Evolutionary conservation across 2,888 invertebrate species (phyloP).

Genomic region (Drosophila helvetica): DNA sequence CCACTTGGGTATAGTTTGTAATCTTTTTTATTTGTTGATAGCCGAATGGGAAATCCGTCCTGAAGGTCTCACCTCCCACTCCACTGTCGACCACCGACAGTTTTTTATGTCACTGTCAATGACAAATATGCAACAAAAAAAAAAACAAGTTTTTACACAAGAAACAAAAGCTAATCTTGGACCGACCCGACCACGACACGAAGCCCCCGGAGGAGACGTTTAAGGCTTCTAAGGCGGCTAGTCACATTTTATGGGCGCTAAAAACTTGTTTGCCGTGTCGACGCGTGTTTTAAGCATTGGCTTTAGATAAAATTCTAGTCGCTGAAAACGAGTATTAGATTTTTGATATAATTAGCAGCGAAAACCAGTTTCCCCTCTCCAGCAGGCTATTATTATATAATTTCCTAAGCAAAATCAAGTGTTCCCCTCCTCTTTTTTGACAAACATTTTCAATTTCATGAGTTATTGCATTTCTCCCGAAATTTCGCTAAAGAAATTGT

Average conservation of each 20-base stretch:
- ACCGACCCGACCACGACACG: neutral
- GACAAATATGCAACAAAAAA: conserved; percentile 32
- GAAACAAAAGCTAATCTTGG: conserved; percentile 28
- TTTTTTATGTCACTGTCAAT: conserved; percentile 27
- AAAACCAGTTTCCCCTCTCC: conserved; percentile 33
- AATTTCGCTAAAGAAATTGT: conserved; percentile 25
- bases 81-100: conserved; percentile 1
- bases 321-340: conserved; percentile 34
- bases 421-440: neutral
- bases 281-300: conserved; percentile 22
- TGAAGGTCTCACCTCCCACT: conserved; percentile 31
- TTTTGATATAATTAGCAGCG: conserved; percentile 35
- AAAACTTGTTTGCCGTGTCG: conserved; percentile 61
- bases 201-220: conserved; percentile 9
- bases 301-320: conserved; percentile 47
- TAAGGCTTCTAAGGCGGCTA: conserved; percentile 16
- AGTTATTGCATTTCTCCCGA: neutral
- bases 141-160: conserved; percentile 29
- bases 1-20: neutral
- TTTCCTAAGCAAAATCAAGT: conserved; percentile 2
- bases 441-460: conserved; percentile 11
- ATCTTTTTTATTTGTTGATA: neutral
- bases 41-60: neutral
- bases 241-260: conserved; percentile 47
- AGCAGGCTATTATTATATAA: conserved; percentile 34